Conservation (phyloP, 2,888 invertebrate species). For the Sarcophaga caerulescens region DNA sequence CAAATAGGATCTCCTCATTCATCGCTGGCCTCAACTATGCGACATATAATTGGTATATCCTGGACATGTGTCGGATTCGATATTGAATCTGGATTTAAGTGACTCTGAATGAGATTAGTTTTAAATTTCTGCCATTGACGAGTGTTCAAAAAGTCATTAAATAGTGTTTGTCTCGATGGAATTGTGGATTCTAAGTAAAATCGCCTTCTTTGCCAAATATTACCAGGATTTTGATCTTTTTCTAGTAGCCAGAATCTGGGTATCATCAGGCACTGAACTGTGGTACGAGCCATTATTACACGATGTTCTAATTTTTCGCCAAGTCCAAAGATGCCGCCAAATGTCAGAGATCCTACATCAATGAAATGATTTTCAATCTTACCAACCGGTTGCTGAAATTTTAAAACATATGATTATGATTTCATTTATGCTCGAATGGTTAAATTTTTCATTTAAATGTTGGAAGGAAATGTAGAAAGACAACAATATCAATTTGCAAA, state of each 20-base stretch:
- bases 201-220: slow-evolving; percentile 78
- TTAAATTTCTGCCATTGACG: slow-evolving; percentile 78
- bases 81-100: slow-evolving; percentile 63
- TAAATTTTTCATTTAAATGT: too few species aligned
- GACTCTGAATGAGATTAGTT: slow-evolving; percentile 71
- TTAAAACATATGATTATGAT: not conserved
- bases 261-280: slow-evolving; percentile 85
- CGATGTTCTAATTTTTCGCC: slow-evolving; percentile 87
- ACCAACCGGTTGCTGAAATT: slow-evolving; percentile 39
- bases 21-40: slow-evolving; percentile 75
- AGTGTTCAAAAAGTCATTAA: slow-evolving; percentile 75
- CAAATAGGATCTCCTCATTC: slow-evolving; percentile 41
- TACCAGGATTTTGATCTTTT: slow-evolving; percentile 79
- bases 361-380: slow-evolving; percentile 76
- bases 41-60: slow-evolving; percentile 79
- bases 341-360: slow-evolving; percentile 78
- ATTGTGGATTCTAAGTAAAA: slow-evolving; percentile 77
- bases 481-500: too few species aligned
- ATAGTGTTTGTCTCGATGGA: slow-evolving; percentile 77
- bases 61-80: slow-evolving; percentile 72
- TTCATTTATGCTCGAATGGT: too few species aligned
- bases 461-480: too few species aligned
- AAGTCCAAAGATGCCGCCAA: slow-evolving; percentile 84
- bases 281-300: slow-evolving; percentile 85
- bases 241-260: slow-evolving; percentile 87